Percentiles rank a stretch among this genome's conserved stretches.
Evolutionary conservation across 2,888 invertebrate species (phyloP).

Genomic region (Scaptomyza polygonia): DNA sequence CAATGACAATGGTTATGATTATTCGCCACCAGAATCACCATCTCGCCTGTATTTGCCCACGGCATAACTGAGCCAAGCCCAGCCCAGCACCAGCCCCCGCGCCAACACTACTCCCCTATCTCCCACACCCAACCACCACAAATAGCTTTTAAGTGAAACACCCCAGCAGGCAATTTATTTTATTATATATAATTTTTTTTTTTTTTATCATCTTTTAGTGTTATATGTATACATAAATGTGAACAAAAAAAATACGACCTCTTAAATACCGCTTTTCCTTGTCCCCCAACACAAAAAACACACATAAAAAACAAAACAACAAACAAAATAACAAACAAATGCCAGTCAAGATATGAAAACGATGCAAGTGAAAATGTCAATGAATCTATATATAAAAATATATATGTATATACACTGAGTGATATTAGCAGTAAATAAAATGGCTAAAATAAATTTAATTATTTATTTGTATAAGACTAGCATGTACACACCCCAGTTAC

Average conservation of each 20-base stretch:
- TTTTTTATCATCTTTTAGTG: conserved; percentile 73
- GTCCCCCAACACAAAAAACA: conserved; percentile 19
- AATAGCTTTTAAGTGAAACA: conserved; percentile 63
- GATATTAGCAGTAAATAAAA: conserved; percentile 80
- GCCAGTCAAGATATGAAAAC: conserved; percentile 30
- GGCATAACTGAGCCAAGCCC: conserved; percentile 55
- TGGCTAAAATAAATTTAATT: conserved; percentile 62
- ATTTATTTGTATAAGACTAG: background rate
- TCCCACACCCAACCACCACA: conserved; percentile 1
- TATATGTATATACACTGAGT: conserved; percentile 79
- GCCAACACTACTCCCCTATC: background rate
- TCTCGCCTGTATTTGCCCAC: conserved; percentile 75
- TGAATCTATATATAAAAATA: conserved; percentile 59
- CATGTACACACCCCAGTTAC: background rate
- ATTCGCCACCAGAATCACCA: conserved; percentile 70
- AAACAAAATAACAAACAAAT: conserved; percentile 10
- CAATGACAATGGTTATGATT: conserved; percentile 68
- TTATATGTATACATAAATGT: conserved; percentile 51
- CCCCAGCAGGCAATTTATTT: conserved; percentile 57
- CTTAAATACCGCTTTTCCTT: background rate
- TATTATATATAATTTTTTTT: conserved; percentile 45
- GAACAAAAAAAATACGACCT: conserved; percentile 35
- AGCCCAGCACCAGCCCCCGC: background rate
- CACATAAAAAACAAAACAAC: background rate
- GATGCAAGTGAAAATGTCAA: conserved; percentile 47